phyloP scores from a whole-genome alignment of 2,113 vertebrate species.

The Craseonycteris thonglongyai region DNA sequence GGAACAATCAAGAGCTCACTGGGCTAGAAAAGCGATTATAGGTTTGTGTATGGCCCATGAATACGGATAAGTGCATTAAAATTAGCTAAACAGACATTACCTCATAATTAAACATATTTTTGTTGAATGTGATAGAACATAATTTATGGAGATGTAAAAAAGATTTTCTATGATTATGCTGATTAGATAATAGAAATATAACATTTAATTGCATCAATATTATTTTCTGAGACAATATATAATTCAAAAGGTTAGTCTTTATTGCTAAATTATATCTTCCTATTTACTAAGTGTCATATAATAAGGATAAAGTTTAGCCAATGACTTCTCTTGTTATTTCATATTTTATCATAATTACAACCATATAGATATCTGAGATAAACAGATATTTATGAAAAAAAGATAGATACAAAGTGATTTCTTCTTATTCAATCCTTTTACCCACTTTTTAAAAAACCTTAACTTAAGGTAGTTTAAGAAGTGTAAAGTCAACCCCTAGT shows the following conservation, averaged over 20 bases:
- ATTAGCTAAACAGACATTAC: neutral
- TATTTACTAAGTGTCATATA: neutral
- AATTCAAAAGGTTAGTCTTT: neutral
- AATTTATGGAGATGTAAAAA: neutral
- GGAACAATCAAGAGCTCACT: slow-evolving; percentile 66
- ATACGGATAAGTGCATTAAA: slow-evolving; percentile 51
- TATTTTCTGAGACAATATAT: neutral
- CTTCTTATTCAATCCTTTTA: neutral
- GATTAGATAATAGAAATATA: neutral
- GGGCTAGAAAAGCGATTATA: slow-evolving; percentile 73
- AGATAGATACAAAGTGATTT: neutral
- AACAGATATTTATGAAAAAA: neutral
- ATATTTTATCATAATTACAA: neutral
- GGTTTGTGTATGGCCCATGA: slow-evolving; percentile 29
- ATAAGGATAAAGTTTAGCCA: neutral
- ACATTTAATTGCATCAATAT: neutral
- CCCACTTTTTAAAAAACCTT: neutral
- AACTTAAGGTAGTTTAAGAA: neutral
- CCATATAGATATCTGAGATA: neutral
- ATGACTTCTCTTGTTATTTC: neutral
- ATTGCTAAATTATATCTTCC: neutral
- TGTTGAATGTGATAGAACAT: slow-evolving; percentile 21
- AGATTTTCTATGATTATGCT: neutral
- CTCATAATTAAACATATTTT: slow-evolving; percentile 32
- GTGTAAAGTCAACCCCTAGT: neutral